Evolutionary conservation across 1,140 invertebrate species (phyloP).

Genomic region (Pygmarrhopalites habei): DNA sequence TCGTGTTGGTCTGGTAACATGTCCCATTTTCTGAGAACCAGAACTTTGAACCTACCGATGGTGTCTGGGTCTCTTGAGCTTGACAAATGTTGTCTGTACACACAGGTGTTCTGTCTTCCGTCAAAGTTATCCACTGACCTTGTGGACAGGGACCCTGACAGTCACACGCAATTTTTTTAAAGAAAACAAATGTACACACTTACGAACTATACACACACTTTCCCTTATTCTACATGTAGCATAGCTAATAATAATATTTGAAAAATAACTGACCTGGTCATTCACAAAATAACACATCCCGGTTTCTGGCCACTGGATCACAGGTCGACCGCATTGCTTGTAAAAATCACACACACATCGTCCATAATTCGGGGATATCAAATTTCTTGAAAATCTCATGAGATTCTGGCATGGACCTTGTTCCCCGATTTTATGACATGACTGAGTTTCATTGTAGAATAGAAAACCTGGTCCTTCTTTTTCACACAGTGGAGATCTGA

Average conservation of each 20-base stretch:
- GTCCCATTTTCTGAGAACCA: constrained; percentile 29
- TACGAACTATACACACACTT: neutral
- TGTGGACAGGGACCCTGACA: constrained; percentile 28
- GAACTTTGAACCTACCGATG: constrained; percentile 17
- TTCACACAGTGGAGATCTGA: neutral
- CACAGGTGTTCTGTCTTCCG: constrained; percentile 22
- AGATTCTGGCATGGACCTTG: constrained; percentile 16
- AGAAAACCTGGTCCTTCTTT: constrained; percentile 2
- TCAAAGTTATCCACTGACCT: constrained; percentile 31
- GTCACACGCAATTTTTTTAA: neutral
- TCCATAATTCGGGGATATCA: constrained; percentile 4
- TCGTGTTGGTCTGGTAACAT: constrained; percentile 31
- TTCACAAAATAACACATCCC: constrained; percentile 33
- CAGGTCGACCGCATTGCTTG: constrained; percentile 30
- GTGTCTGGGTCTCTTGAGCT: constrained; percentile 9
- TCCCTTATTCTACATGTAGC: neutral
- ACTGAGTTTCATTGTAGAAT: neutral
- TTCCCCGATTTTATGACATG: neutral
- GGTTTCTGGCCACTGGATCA: constrained; percentile 30
- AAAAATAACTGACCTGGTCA: constrained; percentile 16
- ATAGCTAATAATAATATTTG: neutral
- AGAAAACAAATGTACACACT: neutral
- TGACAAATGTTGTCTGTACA: constrained; percentile 27
- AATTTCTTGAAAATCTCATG: constrained; percentile 11
- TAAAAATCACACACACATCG: constrained; percentile 31